Conservation (phyloP, 2,113 vertebrate genomes). For the Pelusios castaneus region DNA sequence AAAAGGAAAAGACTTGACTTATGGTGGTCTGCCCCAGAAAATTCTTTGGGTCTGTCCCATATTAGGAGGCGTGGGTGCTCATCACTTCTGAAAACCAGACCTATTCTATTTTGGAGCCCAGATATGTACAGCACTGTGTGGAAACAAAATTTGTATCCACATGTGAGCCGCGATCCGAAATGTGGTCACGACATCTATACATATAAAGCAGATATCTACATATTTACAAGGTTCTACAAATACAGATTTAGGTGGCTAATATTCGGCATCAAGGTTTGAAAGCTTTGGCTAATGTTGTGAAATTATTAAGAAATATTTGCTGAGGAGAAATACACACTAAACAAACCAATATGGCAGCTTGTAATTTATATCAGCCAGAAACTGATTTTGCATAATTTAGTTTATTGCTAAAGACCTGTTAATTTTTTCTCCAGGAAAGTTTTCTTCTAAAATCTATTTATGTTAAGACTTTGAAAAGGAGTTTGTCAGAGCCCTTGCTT, state of each 20-base stretch:
- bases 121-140: neutral
- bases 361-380: too few species aligned
- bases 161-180: too few species aligned
- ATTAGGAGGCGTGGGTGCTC: neutral
- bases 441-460: slow-evolving; percentile 18
- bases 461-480: slow-evolving; percentile 33
- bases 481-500: slow-evolving; percentile 18
- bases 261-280: slow-evolving; percentile 4
- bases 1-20: too few species aligned
- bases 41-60: neutral
- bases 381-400: too few species aligned
- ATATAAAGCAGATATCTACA: too few species aligned
- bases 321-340: neutral
- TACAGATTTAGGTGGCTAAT: neutral
- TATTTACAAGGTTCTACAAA: neutral
- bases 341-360: neutral
- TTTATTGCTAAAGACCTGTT: neutral
- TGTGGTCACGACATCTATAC: too few species aligned
- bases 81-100: slow-evolving; percentile 5
- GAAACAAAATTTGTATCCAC: too few species aligned
- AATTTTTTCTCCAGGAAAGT: neutral
- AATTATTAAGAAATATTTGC: neutral
- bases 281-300: neutral
- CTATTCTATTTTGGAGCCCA: neutral
- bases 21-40: neutral